A percentile compares a stretch with the other conserved stretches of the same genome.
These are phyloP conservation scores for Lycia hirtaria DNA, from an alignment of 2,888 invertebrate genomes.

Conservation along the genomic window DNA sequence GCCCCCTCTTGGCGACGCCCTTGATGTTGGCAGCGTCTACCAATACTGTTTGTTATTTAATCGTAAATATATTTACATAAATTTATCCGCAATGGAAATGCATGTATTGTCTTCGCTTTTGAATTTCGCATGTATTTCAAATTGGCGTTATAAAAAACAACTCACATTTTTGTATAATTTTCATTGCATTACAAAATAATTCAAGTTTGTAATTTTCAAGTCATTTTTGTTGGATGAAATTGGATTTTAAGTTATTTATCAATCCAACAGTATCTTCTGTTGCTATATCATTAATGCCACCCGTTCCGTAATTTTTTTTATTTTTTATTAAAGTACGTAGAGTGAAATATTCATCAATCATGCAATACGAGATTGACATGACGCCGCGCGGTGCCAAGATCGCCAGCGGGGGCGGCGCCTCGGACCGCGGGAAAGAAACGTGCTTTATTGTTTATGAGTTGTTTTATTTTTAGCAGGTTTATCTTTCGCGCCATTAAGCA, in stretches of 20 bases:
- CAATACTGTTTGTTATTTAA: conserved; percentile 8
- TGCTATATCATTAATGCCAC: background rate
- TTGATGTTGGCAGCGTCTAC: conserved; percentile 11
- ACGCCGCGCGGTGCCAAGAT: conserved; percentile 46
- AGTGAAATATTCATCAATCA: conserved; percentile 14
- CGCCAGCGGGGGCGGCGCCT: conserved; percentile 56
- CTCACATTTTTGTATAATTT: background rate
- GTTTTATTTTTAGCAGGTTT: conserved; percentile 78
- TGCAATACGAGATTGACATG: conserved; percentile 34
- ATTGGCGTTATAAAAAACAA: background rate
- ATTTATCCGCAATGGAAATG: background rate
- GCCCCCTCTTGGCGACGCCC: too few relatives aligned
- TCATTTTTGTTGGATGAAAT: background rate
- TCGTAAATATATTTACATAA: background rate
- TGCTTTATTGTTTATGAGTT: conserved; percentile 80
- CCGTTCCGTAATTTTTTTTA: background rate
- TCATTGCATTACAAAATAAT: background rate
- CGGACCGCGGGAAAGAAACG: conserved; percentile 58
- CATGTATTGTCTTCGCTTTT: background rate
- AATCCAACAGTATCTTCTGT: background rate
- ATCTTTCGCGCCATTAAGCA: conserved; percentile 78
- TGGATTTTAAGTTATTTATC: background rate
- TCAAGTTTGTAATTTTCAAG: background rate
- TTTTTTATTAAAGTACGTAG: background rate
- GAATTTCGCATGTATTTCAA: background rate